These are phyloP conservation scores for Geococcyx californianus DNA, from an alignment of 2,113 vertebrate species.

Conservation along the genomic window DNA sequence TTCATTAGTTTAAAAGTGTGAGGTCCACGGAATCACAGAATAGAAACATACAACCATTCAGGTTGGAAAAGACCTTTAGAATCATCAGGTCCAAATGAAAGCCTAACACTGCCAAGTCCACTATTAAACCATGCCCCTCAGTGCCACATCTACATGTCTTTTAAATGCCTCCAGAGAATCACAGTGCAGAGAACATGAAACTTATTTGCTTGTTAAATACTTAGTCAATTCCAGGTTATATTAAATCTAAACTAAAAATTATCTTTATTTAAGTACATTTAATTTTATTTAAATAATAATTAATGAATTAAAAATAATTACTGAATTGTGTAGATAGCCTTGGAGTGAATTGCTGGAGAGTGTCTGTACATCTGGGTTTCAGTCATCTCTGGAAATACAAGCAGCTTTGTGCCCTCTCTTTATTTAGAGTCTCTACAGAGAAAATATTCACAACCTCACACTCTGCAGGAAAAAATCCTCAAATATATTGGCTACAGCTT, in stretches of 20 bases:
- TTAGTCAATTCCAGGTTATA: not conserved
- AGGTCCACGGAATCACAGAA: not conserved
- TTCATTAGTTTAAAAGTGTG: not conserved
- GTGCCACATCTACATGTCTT: fast-evolving
- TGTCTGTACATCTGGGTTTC: not conserved
- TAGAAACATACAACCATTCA: not conserved
- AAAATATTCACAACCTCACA: not conserved
- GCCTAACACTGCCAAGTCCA: not conserved
- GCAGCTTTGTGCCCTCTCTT: not conserved
- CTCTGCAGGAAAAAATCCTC: not conserved
- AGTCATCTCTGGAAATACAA: not conserved
- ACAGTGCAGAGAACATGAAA: not conserved
- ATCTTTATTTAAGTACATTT: not conserved
- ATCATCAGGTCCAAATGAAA: not conserved
- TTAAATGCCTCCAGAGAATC: not conserved
- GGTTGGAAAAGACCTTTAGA: not conserved
- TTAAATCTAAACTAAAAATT: not conserved
- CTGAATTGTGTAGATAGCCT: not conserved
- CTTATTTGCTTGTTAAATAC: not conserved
- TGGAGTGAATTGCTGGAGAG: not conserved
- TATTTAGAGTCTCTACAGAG: not conserved
- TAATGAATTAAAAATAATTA: not conserved
- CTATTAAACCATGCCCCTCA: not conserved
- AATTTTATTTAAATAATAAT: not conserved
- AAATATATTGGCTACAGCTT: not conserved